Evolutionary conservation across 2,113 vertebrate species (phyloP).

Genomic region (Monopterus albus): DNA sequence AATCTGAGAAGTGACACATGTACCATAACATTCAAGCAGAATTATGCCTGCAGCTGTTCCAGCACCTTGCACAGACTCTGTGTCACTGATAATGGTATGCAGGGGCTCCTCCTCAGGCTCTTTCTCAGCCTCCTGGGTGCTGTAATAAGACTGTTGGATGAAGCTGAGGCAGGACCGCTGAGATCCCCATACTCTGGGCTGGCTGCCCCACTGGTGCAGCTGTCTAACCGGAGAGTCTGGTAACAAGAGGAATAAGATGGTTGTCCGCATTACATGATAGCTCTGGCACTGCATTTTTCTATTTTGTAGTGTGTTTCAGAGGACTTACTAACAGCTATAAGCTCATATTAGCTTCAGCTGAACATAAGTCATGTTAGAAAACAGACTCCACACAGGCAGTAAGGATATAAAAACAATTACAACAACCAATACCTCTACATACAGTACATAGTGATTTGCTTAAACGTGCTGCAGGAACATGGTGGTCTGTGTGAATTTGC

Average conservation of each 20-base stretch:
- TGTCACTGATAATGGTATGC: constrained; percentile 88
- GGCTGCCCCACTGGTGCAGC: constrained; percentile 18
- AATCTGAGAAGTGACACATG: neutral
- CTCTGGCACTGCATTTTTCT: neutral
- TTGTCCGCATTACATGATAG: neutral
- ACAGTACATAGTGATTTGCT: no score
- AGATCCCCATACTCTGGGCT: constrained; percentile 20
- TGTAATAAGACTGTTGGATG: constrained; percentile 77
- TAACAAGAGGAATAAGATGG: constrained; percentile 10
- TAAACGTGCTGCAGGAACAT: no score
- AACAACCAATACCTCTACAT: no score
- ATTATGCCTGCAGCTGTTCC: neutral
- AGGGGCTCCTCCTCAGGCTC: constrained; percentile 77
- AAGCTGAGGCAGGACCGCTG: constrained; percentile 27
- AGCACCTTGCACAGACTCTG: constrained; percentile 89
- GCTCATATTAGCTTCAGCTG: neutral
- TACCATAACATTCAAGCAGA: accelerated
- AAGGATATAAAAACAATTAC: no score
- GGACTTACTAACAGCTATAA: neutral
- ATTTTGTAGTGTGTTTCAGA: neutral
- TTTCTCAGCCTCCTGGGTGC: constrained; percentile 85
- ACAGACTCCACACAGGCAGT: no score
- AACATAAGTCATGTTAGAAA: no score
- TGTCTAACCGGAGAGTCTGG: constrained; percentile 64
- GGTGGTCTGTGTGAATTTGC: no score